Conservation (phyloP, 64 coral and sea anemone genomes). For the Acropora tenuis region DNA sequence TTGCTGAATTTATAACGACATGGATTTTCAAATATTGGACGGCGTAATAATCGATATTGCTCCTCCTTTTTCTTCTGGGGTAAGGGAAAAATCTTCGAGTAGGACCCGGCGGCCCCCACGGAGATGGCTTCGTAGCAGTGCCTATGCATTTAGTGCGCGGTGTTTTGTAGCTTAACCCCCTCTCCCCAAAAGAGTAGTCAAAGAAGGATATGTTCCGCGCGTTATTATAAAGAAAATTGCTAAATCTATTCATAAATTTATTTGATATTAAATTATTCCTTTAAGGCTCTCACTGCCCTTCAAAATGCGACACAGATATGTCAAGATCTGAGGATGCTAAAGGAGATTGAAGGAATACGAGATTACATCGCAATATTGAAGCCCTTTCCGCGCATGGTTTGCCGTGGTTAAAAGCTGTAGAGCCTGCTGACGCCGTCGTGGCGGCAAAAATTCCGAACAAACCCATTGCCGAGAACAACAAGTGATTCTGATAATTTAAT, state of each 20-base stretch:
- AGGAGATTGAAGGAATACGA: conserved; percentile 45
- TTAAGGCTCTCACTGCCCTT: background rate
- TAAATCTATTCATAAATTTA: too few species aligned
- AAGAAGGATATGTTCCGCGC: too few species aligned
- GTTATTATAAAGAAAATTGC: too few species aligned
- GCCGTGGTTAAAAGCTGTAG: background rate
- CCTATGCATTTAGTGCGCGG: too few species aligned
- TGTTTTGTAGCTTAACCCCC: too few species aligned
- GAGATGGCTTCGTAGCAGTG: background rate
- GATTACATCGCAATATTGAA: conserved; percentile 17
- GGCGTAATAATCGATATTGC: too few species aligned
- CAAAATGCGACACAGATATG: background rate
- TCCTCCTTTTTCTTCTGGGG: too few species aligned
- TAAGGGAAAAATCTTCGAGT: too few species aligned
- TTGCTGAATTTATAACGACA: too few species aligned
- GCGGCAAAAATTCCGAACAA: background rate
- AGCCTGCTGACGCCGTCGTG: background rate
- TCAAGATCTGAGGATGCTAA: background rate
- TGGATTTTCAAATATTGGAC: too few species aligned
- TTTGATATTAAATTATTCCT: background rate
- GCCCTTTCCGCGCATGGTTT: background rate
- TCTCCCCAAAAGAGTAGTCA: too few species aligned
- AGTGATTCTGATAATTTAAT: background rate
- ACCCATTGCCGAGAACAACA: background rate
- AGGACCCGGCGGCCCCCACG: too few species aligned